These are phyloP conservation scores for Agriotes lineatus DNA, from an alignment of 2,888 invertebrate genomes.

Conservation along the genomic window DNA sequence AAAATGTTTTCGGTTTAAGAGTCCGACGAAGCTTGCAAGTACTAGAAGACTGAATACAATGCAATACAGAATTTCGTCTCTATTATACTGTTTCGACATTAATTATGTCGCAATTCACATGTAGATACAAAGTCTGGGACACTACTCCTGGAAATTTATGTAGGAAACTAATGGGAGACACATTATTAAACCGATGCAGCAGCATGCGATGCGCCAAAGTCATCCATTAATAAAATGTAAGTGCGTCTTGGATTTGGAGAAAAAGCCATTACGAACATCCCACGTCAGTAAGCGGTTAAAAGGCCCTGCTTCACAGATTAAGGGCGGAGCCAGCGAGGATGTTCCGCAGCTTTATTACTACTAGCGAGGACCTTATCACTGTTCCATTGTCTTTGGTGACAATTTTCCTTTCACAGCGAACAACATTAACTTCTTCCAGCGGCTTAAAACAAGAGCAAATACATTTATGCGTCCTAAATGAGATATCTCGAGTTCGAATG, in stretches of 20 bases:
- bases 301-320: conserved; percentile 49
- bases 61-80: too few species aligned
- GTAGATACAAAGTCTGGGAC: neutral
- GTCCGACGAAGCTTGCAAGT: too few species aligned
- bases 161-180: neutral
- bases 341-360: conserved; percentile 52
- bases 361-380: conserved; percentile 41
- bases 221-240: conserved; percentile 35
- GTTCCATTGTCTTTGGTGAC: conserved; percentile 42
- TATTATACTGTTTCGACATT: neutral
- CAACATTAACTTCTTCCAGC: conserved; percentile 34
- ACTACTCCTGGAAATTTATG: neutral
- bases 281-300: conserved; percentile 50
- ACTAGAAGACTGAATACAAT: too few species aligned
- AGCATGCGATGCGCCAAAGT: neutral
- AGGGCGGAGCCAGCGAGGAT: conserved; percentile 49
- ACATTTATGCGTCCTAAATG: conserved; percentile 20
- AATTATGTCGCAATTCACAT: neutral
- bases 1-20: too few species aligned
- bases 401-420: conserved; percentile 35
- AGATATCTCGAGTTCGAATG: conserved; percentile 4
- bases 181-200: conserved; percentile 4
- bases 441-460: conserved; percentile 28
- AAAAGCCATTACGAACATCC: conserved; percentile 52
- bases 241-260: conserved; percentile 44